Evolutionary conservation across 2,888 invertebrate species (phyloP).

Genomic region (Amaurobius ferox): DNA sequence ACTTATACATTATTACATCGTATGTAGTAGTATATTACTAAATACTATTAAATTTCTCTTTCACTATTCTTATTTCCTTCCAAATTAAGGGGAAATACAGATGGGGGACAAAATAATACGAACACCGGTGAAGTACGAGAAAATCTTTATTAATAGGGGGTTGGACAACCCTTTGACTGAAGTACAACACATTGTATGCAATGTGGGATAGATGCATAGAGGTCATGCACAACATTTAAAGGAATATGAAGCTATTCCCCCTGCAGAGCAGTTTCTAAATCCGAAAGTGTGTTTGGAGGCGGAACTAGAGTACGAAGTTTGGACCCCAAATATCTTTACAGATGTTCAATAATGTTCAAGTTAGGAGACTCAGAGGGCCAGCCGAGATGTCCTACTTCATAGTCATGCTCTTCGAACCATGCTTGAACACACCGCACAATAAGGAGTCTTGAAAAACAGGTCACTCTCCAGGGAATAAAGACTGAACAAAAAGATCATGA

Average conservation of each 20-base stretch:
- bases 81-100: no score
- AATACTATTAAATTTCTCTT: no score
- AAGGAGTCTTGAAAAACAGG: constrained; percentile 29
- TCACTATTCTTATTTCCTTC: no score
- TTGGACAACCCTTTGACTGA: constrained; percentile 32
- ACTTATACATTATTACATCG: no score
- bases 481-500: constrained; percentile 7
- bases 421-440: not conserved
- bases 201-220: constrained; percentile 36
- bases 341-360: constrained; percentile 20
- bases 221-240: constrained; percentile 25
- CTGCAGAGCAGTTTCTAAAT: constrained; percentile 4
- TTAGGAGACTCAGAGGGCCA: not conserved
- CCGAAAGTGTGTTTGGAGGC: constrained; percentile 6
- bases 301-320: constrained; percentile 23
- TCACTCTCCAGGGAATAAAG: constrained; percentile 20
- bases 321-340: constrained; percentile 19
- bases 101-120: no score
- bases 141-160: no score
- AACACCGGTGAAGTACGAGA: no score
- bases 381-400: constrained; percentile 21
- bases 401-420: constrained; percentile 13
- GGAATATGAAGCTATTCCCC: not conserved
- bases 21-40: no score
- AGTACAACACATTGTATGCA: constrained; percentile 36